These are phyloP conservation scores for Vanacampus margaritifer DNA, from an alignment of 2,113 vertebrate genomes.

Conservation along the genomic window DNA sequence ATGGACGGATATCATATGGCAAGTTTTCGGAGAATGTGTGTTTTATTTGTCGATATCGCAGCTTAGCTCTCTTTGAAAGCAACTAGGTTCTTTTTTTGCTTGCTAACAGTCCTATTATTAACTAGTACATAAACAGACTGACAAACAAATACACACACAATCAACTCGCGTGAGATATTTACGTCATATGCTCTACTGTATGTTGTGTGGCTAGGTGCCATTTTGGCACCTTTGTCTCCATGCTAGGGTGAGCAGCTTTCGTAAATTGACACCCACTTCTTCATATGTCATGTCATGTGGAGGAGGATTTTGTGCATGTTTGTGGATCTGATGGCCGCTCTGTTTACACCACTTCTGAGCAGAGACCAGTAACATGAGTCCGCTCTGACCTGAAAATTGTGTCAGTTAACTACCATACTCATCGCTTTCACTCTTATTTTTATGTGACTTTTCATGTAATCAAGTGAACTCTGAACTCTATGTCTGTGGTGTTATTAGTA, in stretches of 20 bases:
- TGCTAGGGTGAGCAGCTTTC: constrained; percentile 67
- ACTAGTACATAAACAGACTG: constrained; percentile 58
- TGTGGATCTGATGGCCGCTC: constrained; percentile 72
- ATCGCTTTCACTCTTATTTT: background rate
- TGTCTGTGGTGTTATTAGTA: constrained; percentile 33
- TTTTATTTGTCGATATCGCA: background rate
- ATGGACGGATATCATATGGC: too few relatives aligned
- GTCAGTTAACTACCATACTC: constrained; percentile 62
- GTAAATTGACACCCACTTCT: constrained; percentile 64
- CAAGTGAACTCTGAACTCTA: constrained; percentile 25
- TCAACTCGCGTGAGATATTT: constrained; percentile 53
- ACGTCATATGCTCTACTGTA: constrained; percentile 35
- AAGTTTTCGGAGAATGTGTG: background rate
- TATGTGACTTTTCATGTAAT: constrained; percentile 20
- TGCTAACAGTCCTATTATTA: constrained; percentile 48
- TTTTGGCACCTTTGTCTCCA: constrained; percentile 76
- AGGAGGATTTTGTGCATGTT: constrained; percentile 71
- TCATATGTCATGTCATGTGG: constrained; percentile 62
- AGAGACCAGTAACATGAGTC: constrained; percentile 79
- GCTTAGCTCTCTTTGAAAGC: constrained; percentile 13
- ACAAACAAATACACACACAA: constrained; percentile 40
- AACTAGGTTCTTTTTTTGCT: constrained; percentile 10
- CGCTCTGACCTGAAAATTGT: constrained; percentile 62
- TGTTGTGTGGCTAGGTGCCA: constrained; percentile 55
- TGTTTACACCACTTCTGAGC: constrained; percentile 79